phyloP scores from a whole-genome alignment of 2,113 vertebrate species.

The Galeopterus variegatus region DNA sequence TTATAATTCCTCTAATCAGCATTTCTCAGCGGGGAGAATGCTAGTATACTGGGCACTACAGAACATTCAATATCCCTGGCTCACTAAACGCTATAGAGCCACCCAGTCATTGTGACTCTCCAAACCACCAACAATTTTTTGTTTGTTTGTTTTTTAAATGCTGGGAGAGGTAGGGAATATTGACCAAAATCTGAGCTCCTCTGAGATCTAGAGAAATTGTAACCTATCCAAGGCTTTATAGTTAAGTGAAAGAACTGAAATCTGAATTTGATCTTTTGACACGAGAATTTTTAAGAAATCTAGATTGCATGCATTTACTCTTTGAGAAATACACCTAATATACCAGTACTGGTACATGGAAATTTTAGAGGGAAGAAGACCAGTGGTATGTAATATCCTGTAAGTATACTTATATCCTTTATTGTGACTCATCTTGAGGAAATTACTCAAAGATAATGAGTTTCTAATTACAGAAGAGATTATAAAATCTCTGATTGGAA shows the following conservation, averaged over 20 bases:
- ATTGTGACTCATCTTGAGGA: slow-evolving; percentile 43
- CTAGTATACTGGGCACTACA: not conserved
- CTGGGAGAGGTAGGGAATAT: not conserved
- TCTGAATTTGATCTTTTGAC: slow-evolving; percentile 23
- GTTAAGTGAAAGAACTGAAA: not conserved
- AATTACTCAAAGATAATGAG: not conserved
- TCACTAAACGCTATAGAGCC: not conserved
- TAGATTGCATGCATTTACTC: not conserved
- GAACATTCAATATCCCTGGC: not conserved
- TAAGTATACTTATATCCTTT: not conserved
- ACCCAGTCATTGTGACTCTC: not conserved
- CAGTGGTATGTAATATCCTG: not conserved
- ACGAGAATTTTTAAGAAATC: not conserved
- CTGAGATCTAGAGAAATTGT: not conserved
- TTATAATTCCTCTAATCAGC: not conserved
- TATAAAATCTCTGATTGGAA: not conserved
- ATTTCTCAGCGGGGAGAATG: not conserved
- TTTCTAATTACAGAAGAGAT: not conserved
- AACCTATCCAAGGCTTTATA: not conserved
- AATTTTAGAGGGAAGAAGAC: not conserved
- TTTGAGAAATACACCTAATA: not conserved
- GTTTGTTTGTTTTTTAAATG: not conserved
- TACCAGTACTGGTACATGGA: not conserved
- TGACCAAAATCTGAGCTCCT: not conserved
- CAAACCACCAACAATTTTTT: not conserved